These are phyloP conservation scores for Nymphalis c-album DNA, from an alignment of 2,888 invertebrate genomes.

Conservation along the genomic window DNA sequence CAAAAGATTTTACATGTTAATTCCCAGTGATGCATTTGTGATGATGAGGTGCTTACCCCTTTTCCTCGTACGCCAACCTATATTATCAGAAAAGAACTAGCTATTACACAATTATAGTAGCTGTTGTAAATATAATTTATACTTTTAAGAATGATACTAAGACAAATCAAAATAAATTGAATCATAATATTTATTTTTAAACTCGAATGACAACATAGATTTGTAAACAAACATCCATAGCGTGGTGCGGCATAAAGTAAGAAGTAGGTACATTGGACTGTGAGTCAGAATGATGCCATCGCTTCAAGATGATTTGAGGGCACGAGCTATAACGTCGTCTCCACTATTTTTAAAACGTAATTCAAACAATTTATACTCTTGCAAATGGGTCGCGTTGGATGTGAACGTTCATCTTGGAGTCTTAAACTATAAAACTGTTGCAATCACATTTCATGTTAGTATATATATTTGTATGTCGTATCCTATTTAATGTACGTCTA, in stretches of 20 bases:
- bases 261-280: constrained; percentile 39
- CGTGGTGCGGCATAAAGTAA: constrained; percentile 37
- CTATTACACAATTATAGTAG: too few species aligned
- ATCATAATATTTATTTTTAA: neutral
- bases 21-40: too few species aligned
- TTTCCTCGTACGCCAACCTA: too few species aligned
- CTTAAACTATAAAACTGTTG: constrained; percentile 11
- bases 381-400: constrained; percentile 19
- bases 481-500: constrained; percentile 64
- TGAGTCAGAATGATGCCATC: constrained; percentile 68
- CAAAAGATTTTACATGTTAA: too few species aligned
- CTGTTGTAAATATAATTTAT: neutral
- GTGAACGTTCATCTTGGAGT: constrained; percentile 3
- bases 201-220: constrained; percentile 41
- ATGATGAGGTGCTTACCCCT: too few species aligned
- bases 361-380: constrained; percentile 18
- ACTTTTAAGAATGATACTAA: neutral
- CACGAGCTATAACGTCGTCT: constrained; percentile 45
- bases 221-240: constrained; percentile 61
- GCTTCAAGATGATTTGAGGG: constrained; percentile 38
- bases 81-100: too few species aligned
- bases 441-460: neutral
- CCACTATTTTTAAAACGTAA: constrained; percentile 37
- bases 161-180: neutral
- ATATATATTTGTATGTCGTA: constrained; percentile 28